phyloP scores from a whole-genome alignment of 1,140 invertebrate genomes.

The Cyphomyrmex costatus region DNA sequence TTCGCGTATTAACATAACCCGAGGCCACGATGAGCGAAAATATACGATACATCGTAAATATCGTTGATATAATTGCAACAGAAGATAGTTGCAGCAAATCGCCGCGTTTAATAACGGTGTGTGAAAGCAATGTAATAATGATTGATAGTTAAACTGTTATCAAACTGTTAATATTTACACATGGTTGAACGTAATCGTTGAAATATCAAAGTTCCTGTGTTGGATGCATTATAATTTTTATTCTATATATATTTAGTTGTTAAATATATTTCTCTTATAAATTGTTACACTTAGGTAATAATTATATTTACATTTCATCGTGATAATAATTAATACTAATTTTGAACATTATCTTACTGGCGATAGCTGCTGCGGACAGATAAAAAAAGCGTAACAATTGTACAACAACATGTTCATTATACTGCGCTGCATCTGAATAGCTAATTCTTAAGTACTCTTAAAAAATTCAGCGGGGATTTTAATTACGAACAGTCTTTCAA shows the following conservation, averaged over 20 bases:
- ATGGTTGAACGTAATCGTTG: background rate
- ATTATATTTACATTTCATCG: background rate
- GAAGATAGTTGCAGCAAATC: background rate
- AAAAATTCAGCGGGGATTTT: slow-evolving; percentile 65
- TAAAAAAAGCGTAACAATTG: slow-evolving; percentile 25
- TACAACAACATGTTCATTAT: slow-evolving; percentile 35
- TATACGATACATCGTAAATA: slow-evolving; percentile 19
- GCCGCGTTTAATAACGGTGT: background rate
- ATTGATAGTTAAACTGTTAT: slow-evolving; percentile 30
- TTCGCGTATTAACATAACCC: slow-evolving; percentile 5
- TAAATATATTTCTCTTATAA: background rate
- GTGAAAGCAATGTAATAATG: slow-evolving; percentile 22
- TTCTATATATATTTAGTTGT: background rate
- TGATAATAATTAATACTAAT: background rate
- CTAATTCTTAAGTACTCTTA: slow-evolving; percentile 52
- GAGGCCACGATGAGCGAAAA: slow-evolving; percentile 1
- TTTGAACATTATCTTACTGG: background rate
- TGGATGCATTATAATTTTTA: slow-evolving; percentile 1
- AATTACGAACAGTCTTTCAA: slow-evolving; percentile 63
- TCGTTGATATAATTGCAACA: slow-evolving; percentile 13
- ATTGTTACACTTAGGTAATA: background rate
- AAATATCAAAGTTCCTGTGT: slow-evolving; percentile 14
- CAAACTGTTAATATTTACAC: slow-evolving; percentile 9
- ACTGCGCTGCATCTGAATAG: slow-evolving; percentile 16
- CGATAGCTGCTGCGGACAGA: background rate